phyloP scores from a whole-genome alignment of 2,888 invertebrate genomes.

The Andrena bucephala region DNA sequence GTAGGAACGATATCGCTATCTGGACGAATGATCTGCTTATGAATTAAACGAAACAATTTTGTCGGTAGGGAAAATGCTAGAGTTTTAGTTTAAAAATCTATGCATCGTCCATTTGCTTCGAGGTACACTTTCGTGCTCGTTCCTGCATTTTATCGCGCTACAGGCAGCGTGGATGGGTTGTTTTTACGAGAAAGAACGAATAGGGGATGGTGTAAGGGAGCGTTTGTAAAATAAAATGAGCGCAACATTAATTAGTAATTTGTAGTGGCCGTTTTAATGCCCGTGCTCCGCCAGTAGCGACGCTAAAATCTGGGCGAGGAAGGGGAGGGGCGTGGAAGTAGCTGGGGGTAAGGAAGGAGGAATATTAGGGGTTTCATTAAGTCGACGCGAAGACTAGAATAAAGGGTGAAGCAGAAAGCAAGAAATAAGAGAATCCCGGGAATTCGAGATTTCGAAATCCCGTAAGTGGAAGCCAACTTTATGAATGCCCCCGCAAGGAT shows the following conservation, averaged over 20 bases:
- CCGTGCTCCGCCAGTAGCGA: slow-evolving; percentile 16
- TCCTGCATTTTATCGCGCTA: background rate
- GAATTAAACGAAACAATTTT: slow-evolving; percentile 10
- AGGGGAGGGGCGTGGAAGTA: background rate
- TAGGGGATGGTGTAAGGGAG: background rate
- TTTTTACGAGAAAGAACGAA: slow-evolving; percentile 31
- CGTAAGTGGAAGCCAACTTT: slow-evolving; percentile 61
- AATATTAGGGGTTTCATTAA: slow-evolving; percentile 68
- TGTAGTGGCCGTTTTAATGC: slow-evolving; percentile 60
- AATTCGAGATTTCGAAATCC: slow-evolving; percentile 63
- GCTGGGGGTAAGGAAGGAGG: background rate
- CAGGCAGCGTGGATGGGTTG: background rate
- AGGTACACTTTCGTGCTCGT: background rate
- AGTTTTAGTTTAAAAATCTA: background rate
- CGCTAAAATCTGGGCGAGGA: slow-evolving; percentile 39
- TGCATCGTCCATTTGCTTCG: background rate
- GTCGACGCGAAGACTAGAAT: slow-evolving; percentile 46
- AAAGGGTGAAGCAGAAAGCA: slow-evolving; percentile 44
- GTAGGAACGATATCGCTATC: background rate
- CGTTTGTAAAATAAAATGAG: slow-evolving; percentile 53
- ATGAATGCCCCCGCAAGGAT: slow-evolving; percentile 46
- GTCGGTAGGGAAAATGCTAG: background rate
- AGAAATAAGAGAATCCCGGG: slow-evolving; percentile 57
- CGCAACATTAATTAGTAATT: slow-evolving; percentile 67
- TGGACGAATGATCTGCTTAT: slow-evolving; percentile 2